These are phyloP conservation scores for Muscicapa adusta DNA, from an alignment of 2,113 vertebrate genomes.

Conservation along the genomic window DNA sequence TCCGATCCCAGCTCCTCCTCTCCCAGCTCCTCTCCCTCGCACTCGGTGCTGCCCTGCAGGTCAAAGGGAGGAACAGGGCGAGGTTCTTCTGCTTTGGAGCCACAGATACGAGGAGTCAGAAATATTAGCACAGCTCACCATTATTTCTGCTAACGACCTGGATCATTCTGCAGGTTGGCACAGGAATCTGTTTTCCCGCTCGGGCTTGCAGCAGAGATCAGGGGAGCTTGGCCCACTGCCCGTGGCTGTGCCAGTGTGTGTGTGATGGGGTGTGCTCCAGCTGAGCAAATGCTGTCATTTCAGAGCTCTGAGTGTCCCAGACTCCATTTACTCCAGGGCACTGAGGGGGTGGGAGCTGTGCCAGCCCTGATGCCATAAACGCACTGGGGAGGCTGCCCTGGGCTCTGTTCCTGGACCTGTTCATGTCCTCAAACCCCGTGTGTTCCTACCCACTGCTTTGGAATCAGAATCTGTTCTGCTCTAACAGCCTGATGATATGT, in stretches of 20 bases:
- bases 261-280: accelerated
- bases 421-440: accelerated
- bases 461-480: not conserved
- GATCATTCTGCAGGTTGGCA: not conserved
- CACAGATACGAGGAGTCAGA: not conserved
- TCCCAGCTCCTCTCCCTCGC: not conserved
- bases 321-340: accelerated
- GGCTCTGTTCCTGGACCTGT: not conserved
- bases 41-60: not conserved
- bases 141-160: accelerated
- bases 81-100: not conserved
- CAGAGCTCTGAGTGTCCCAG: not conserved
- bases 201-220: accelerated
- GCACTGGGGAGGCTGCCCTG: not conserved
- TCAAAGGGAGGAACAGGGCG: not conserved
- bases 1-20: not conserved
- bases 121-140: not conserved
- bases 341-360: not conserved
- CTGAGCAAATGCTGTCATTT: not conserved
- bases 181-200: not conserved
- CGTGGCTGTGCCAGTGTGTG: accelerated
- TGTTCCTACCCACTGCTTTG: not conserved
- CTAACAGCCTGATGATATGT: not conserved
- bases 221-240: not conserved
- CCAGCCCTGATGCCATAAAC: not conserved